Conservation (phyloP, 2,797 vertebrate genomes). For the Epinephelus malabaricus region DNA sequence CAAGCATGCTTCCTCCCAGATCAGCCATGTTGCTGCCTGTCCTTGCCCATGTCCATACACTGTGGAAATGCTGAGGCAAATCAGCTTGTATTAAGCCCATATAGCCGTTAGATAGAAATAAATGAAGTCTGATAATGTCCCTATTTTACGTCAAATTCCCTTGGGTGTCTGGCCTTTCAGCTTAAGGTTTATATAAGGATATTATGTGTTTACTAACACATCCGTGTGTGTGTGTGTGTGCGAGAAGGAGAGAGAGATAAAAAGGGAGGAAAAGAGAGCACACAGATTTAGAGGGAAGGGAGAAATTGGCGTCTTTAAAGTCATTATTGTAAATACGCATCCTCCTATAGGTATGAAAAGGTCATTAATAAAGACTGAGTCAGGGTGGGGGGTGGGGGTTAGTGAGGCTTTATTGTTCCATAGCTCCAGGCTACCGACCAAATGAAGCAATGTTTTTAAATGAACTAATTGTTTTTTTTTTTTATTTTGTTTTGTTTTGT, state of each 20-base stretch:
- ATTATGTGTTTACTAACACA: slow-evolving; percentile 60
- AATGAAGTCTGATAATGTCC: slow-evolving; percentile 77
- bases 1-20: slow-evolving; percentile 67
- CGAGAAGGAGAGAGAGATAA: background rate
- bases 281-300: slow-evolving; percentile 35
- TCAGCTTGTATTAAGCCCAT: slow-evolving; percentile 69
- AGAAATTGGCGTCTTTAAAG: slow-evolving; percentile 48
- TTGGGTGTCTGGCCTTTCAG: slow-evolving; percentile 65
- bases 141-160: slow-evolving; percentile 64
- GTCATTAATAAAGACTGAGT: slow-evolving; percentile 74
- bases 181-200: slow-evolving; percentile 65
- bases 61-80: slow-evolving; percentile 55
- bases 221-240: slow-evolving; percentile 12
- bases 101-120: slow-evolving; percentile 75
- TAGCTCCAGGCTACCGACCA: slow-evolving; percentile 66
- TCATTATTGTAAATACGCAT: slow-evolving; percentile 58
- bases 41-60: slow-evolving; percentile 63
- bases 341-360: slow-evolving; percentile 60
- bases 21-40: slow-evolving; percentile 50
- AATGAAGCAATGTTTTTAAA: slow-evolving; percentile 78
- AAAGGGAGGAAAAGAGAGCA: background rate
- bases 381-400: slow-evolving; percentile 30
- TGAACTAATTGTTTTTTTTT: slow-evolving; percentile 67
- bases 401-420: slow-evolving; percentile 59
- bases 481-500: slow-evolving; percentile 19